Percentiles rank a stretch among this genome's conserved stretches.
Conservation (phyloP, 2,888 invertebrate genomes). For the Drosophila kanekoi region DNA sequence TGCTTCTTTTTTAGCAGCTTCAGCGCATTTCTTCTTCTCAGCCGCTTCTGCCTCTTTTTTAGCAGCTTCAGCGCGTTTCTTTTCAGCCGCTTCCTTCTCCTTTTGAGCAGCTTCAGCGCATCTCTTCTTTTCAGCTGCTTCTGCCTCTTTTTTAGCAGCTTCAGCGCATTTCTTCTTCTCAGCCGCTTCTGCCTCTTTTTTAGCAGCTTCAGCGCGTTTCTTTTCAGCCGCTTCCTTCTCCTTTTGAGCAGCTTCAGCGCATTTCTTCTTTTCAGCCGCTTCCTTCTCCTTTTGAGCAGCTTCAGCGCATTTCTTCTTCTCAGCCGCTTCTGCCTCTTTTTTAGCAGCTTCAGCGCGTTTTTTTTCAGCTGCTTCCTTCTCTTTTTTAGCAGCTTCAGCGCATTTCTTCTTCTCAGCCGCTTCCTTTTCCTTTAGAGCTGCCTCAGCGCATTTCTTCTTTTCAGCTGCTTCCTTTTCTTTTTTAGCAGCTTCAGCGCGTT, state of each 20-base stretch:
- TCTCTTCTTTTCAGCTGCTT: neutral
- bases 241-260: neutral
- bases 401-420: neutral
- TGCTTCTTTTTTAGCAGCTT: neutral
- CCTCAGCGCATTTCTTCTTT: neutral
- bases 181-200: neutral
- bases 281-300: neutral
- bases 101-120: neutral
- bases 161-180: neutral
- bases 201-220: neutral
- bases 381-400: neutral
- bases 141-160: neutral
- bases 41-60: neutral
- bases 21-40: neutral
- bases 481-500: neutral
- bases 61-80: neutral
- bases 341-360: neutral
- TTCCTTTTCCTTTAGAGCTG: neutral
- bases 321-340: neutral
- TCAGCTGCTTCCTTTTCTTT: neutral
- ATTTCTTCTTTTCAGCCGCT: slow-evolving; percentile 2
- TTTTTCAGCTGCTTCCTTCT: neutral
- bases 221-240: neutral
- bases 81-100: neutral
- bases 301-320: neutral